Evolutionary conservation across 2,797 vertebrate genomes (phyloP).

Genomic region (Hozukius guyotensis): DNA sequence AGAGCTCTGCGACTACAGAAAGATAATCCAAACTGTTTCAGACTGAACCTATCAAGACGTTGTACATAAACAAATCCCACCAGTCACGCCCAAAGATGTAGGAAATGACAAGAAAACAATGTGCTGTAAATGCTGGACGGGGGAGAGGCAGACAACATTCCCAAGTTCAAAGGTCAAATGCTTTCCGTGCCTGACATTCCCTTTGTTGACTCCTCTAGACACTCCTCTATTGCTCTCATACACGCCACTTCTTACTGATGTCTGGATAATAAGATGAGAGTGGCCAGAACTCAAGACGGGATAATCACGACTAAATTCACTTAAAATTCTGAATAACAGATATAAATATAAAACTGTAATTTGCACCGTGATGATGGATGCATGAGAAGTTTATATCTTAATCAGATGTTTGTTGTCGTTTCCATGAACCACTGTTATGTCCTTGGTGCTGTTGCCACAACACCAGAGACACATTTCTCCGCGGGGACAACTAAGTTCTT

Average conservation of each 20-base stretch:
- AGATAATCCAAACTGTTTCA: not conserved
- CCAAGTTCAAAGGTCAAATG: constrained; percentile 63
- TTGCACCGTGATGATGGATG: not conserved
- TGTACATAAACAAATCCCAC: not conserved
- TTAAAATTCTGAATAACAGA: not conserved
- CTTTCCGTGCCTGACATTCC: constrained; percentile 65
- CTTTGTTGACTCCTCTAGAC: constrained; percentile 56
- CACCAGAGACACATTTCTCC: constrained; percentile 1
- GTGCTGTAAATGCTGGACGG: constrained; percentile 2
- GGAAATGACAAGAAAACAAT: constrained; percentile 18
- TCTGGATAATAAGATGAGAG: not conserved
- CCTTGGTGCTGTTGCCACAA: constrained; percentile 44
- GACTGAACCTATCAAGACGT: not conserved
- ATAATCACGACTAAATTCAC: not conserved
- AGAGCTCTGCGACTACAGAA: not conserved
- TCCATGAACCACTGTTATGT: constrained; percentile 16
- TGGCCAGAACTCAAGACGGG: not conserved
- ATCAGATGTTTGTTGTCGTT: constrained; percentile 36
- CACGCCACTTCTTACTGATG: not conserved
- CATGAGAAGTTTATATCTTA: not conserved
- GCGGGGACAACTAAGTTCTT: not conserved
- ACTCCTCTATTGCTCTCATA: constrained; percentile 3
- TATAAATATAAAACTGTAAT: not conserved
- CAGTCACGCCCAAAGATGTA: not conserved
- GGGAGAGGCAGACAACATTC: constrained; percentile 2